phyloP scores from a whole-genome alignment of 2,113 vertebrate genomes.

The Apteryx mantelli region DNA sequence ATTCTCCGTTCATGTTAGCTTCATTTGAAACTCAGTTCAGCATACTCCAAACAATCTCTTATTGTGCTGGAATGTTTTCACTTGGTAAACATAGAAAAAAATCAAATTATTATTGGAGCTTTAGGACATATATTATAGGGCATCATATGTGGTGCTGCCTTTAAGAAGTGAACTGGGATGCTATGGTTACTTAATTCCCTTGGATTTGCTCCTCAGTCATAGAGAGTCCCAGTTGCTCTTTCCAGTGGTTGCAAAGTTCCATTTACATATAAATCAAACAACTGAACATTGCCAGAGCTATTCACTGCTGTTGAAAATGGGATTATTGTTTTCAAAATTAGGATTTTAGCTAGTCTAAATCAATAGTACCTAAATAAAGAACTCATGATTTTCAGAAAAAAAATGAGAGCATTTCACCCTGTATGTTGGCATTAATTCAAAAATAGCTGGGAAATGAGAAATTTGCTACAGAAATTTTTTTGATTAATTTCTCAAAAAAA shows the following conservation, averaged over 20 bases:
- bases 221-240: not conserved
- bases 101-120: not conserved
- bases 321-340: not conserved
- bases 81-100: not conserved
- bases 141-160: not conserved
- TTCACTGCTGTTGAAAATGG: not conserved
- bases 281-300: not conserved
- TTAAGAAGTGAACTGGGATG: not conserved
- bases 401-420: fast-evolving
- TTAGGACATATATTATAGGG: not conserved
- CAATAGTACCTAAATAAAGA: not conserved
- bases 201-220: not conserved
- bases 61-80: not conserved
- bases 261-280: not conserved
- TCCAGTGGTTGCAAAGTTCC: not conserved
- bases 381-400: not conserved
- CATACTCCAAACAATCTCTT: not conserved
- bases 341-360: not conserved
- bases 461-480: not conserved
- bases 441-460: not conserved
- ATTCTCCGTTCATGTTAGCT: not conserved
- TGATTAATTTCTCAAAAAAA: not conserved
- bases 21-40: not conserved
- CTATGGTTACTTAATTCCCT: not conserved
- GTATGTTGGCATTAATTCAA: not conserved